Evolutionary conservation across 2,888 invertebrate species (phyloP).

Genomic region (Lepidonotus clava): DNA sequence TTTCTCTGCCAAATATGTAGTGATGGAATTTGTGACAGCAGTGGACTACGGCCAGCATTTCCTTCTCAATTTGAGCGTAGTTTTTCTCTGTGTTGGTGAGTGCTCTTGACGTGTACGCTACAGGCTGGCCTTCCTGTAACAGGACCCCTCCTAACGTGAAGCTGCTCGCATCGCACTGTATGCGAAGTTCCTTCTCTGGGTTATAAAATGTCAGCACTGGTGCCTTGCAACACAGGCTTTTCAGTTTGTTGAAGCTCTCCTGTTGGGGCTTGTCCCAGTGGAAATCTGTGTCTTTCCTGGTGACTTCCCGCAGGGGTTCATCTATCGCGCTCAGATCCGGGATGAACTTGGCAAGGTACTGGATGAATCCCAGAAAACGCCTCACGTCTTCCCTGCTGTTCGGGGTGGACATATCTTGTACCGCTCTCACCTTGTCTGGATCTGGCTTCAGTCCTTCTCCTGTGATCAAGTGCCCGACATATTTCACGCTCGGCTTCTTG

Average conservation of each 20-base stretch:
- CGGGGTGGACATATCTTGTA: conserved; percentile 59
- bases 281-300: conserved; percentile 62
- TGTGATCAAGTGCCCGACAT: conserved; percentile 61
- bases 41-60: conserved; percentile 36
- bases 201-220: conserved; percentile 50
- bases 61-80: conserved; percentile 41
- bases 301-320: conserved; percentile 60
- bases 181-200: not conserved
- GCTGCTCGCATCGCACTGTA: conserved; percentile 17
- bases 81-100: conserved; percentile 44
- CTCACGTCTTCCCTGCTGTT: conserved; percentile 57
- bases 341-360: conserved; percentile 57
- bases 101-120: conserved; percentile 52
- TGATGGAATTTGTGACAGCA: conserved; percentile 38
- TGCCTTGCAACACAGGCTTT: conserved; percentile 38
- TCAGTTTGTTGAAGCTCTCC: conserved; percentile 62
- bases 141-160: not conserved
- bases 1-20: conserved; percentile 52
- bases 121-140: not conserved
- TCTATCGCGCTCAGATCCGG: conserved; percentile 58
- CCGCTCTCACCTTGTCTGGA: conserved; percentile 60
- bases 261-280: conserved; percentile 65
- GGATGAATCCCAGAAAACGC: conserved; percentile 63
- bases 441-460: conserved; percentile 61
- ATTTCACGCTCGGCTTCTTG: conserved; percentile 48